Conservation (phyloP, 2,797 vertebrate species). For the Leontopithecus rosalia region DNA sequence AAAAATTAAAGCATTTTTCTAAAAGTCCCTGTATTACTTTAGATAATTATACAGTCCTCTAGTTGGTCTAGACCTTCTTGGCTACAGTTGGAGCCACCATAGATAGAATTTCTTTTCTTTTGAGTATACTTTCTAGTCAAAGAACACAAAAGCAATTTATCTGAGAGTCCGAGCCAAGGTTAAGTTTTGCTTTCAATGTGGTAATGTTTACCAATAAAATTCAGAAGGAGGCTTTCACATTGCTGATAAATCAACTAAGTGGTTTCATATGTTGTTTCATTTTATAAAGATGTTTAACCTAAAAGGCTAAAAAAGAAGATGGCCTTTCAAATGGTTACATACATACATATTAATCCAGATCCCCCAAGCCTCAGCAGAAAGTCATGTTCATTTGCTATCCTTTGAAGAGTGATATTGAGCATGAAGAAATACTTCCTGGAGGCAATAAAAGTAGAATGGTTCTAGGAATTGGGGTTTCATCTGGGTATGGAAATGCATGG, state of each 20-base stretch:
- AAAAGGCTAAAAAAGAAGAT: background rate
- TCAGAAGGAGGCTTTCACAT: background rate
- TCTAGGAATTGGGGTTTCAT: background rate
- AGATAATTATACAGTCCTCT: background rate
- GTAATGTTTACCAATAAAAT: background rate
- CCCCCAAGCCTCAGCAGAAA: background rate
- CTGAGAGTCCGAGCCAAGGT: background rate
- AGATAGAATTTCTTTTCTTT: background rate
- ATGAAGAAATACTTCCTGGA: background rate
- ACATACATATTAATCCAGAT: background rate
- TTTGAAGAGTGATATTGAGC: background rate
- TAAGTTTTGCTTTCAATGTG: conserved; percentile 9
- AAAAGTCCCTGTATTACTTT: background rate
- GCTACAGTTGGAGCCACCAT: background rate
- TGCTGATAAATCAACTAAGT: background rate
- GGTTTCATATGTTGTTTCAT: background rate
- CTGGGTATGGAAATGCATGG: background rate
- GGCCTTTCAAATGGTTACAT: background rate
- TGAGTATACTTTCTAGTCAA: background rate
- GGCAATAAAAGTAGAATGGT: background rate
- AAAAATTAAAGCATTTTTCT: background rate
- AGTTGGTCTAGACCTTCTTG: background rate
- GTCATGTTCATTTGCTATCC: background rate
- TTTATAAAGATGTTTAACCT: background rate
- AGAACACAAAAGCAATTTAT: conserved; percentile 21